Evolutionary conservation across 2,113 vertebrate species (phyloP).

Genomic region (Nettapus auritus): DNA sequence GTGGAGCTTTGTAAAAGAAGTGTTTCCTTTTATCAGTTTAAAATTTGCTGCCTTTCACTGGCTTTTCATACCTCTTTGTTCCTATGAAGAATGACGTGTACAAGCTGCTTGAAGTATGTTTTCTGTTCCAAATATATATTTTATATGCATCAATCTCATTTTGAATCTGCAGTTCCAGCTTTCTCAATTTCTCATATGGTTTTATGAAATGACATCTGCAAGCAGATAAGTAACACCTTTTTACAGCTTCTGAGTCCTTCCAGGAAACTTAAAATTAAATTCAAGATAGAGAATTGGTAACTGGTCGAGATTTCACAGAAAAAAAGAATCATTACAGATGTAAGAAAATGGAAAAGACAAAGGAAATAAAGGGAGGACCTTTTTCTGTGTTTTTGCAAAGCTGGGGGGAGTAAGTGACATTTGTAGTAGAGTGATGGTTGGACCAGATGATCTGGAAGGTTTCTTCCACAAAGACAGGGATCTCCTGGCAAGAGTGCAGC

Average conservation of each 20-base stretch:
- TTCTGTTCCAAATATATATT: not conserved
- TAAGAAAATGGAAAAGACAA: not conserved
- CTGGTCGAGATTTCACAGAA: not conserved
- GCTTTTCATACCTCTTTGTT: not conserved
- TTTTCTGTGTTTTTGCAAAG: not conserved
- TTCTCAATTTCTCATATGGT: not conserved
- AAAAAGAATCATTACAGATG: not conserved
- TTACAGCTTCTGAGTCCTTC: not conserved
- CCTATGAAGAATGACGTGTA: not conserved
- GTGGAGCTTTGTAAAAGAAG: not conserved
- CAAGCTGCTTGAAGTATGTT: not conserved
- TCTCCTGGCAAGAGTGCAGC: too few relatives aligned
- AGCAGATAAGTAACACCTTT: not conserved
- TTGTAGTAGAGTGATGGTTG: too few relatives aligned
- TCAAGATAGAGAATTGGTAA: not conserved
- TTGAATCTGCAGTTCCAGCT: not conserved
- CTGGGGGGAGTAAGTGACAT: too few relatives aligned
- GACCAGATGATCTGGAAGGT: too few relatives aligned
- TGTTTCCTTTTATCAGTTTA: not conserved
- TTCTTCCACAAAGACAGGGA: too few relatives aligned
- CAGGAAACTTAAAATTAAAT: not conserved
- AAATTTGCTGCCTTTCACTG: not conserved
- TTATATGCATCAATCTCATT: slow-evolving; percentile 5
- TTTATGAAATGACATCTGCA: not conserved
- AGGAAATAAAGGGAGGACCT: not conserved